Conservation (phyloP, 2,797 vertebrate species). For the Pseudochirops cupreus region DNA sequence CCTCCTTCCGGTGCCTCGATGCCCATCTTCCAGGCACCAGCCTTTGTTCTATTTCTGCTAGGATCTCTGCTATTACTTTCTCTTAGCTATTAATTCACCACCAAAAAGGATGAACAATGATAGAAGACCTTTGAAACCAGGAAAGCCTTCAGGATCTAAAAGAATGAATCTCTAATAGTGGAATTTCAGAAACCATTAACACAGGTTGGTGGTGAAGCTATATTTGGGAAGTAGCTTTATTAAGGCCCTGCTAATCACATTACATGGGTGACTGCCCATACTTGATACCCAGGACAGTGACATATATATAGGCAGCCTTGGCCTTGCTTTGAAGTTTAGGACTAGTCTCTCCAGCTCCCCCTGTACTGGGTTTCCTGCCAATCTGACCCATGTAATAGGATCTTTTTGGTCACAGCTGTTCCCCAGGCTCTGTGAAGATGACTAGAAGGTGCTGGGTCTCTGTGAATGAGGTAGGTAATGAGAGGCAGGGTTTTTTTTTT, state of each 20-base stretch:
- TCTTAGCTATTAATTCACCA: background rate
- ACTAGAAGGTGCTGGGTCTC: background rate
- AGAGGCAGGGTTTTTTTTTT: background rate
- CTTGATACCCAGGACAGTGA: background rate
- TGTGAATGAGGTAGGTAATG: background rate
- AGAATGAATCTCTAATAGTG: background rate
- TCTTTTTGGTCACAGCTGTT: slow-evolving; percentile 10
- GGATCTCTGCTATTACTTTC: background rate
- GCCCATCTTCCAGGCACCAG: background rate
- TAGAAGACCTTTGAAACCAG: background rate
- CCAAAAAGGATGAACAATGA: background rate
- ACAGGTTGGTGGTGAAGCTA: background rate
- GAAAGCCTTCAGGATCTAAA: background rate
- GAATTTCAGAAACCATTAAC: background rate
- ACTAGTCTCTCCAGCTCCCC: background rate
- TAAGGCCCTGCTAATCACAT: background rate
- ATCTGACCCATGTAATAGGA: background rate
- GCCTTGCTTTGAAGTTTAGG: background rate
- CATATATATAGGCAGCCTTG: background rate
- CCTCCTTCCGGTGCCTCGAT: background rate
- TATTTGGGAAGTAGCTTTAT: background rate
- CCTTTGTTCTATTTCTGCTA: background rate
- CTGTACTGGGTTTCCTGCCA: background rate
- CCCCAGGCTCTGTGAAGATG: background rate
- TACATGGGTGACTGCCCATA: background rate